Evolutionary conservation across 2,888 invertebrate genomes (phyloP).

Genomic region (Tenthredo notha): DNA sequence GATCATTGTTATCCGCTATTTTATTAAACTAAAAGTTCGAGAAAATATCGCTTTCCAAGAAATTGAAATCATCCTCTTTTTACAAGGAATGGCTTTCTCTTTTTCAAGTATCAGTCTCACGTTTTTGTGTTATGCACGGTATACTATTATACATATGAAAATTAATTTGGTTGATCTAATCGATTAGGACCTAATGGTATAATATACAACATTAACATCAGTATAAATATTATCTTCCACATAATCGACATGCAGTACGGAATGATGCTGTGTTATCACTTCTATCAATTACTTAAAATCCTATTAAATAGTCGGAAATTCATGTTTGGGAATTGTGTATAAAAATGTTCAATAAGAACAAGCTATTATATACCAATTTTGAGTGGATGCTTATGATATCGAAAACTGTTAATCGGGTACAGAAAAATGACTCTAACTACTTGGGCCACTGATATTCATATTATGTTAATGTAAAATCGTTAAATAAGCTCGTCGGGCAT

Average conservation of each 20-base stretch:
- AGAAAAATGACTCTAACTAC: background rate
- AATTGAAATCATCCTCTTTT: background rate
- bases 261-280: slow-evolving; percentile 12
- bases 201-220: background rate
- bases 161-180: slow-evolving; percentile 22
- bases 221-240: background rate
- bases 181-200: background rate
- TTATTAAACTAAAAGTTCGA: background rate
- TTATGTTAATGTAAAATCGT: slow-evolving; percentile 43
- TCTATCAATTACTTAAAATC: background rate
- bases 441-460: background rate
- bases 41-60: background rate
- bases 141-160: slow-evolving; percentile 2
- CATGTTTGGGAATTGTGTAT: background rate
- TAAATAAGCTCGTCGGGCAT: background rate
- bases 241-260: background rate
- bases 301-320: background rate
- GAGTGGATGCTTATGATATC: background rate
- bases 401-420: background rate
- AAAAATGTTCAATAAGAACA: background rate
- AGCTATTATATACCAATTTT: background rate
- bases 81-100: slow-evolving; percentile 16
- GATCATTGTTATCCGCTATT: background rate
- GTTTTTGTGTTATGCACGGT: slow-evolving; percentile 10
- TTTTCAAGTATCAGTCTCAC: slow-evolving; percentile 44